Conservation (phyloP, 2,888 invertebrate species). For the Agrotis exclamationis region DNA sequence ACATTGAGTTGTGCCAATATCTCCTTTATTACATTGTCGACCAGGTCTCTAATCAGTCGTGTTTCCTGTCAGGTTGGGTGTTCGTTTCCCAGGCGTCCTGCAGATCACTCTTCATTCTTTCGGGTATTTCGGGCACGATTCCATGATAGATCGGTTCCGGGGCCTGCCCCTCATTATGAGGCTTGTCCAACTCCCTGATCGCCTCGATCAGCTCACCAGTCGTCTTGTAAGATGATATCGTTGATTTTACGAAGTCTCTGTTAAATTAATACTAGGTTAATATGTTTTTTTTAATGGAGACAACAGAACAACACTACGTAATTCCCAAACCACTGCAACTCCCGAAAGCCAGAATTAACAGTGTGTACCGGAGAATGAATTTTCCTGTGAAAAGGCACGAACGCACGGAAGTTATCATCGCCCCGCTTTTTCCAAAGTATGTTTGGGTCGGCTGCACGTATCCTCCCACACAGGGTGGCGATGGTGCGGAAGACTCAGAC, state of each 20-base stretch:
- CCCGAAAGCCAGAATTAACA: too few relatives aligned
- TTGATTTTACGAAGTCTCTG: slow-evolving; percentile 85
- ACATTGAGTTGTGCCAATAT: background rate
- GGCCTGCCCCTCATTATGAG: slow-evolving; percentile 2
- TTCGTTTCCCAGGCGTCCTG: slow-evolving; percentile 6
- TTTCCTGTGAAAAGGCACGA: too few relatives aligned
- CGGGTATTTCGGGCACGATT: background rate
- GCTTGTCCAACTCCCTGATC: slow-evolving; percentile 73
- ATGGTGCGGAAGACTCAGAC: too few relatives aligned
- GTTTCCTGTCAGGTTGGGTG: slow-evolving; percentile 18
- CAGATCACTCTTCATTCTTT: background rate
- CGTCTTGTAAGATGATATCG: slow-evolving; percentile 85
- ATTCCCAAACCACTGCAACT: too few relatives aligned
- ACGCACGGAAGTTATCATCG: too few relatives aligned
- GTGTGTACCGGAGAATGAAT: too few relatives aligned
- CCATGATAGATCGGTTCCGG: background rate
- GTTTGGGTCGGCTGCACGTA: too few relatives aligned
- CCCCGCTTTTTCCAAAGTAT: too few relatives aligned
- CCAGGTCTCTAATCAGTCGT: slow-evolving; percentile 31
- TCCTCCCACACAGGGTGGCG: too few relatives aligned
- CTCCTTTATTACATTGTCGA: slow-evolving; percentile 20
- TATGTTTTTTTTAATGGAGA: too few relatives aligned
- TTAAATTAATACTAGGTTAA: background rate
- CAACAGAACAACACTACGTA: too few relatives aligned
- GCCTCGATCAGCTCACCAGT: slow-evolving; percentile 82